Percentiles rank a stretch among this genome's conserved stretches.
phyloP scores from a whole-genome alignment of 2,113 vertebrate species.

The Phylloscopus trochiloides region DNA sequence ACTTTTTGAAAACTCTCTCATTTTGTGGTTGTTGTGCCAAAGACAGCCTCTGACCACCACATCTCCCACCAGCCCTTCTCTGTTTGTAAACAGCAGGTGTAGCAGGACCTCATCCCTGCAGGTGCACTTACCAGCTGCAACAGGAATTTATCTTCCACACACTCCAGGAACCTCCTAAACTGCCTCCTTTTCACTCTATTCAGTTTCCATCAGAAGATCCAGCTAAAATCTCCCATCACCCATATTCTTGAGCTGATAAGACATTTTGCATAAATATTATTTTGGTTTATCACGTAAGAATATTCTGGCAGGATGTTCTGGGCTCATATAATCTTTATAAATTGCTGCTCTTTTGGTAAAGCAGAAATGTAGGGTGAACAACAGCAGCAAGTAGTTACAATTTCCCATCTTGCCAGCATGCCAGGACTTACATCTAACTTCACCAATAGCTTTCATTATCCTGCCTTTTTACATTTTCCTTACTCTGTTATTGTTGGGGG shows the following conservation, averaged over 20 bases:
- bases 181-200: neutral
- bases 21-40: neutral
- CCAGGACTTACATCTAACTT: neutral
- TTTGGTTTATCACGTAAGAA: neutral
- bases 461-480: neutral
- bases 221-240: neutral
- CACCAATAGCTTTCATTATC: neutral
- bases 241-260: neutral
- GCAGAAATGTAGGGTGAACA: neutral
- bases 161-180: neutral
- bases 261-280: neutral
- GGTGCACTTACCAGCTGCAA: neutral
- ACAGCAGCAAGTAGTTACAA: neutral
- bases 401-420: neutral
- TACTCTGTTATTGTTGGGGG: neutral
- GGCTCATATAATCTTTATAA: neutral
- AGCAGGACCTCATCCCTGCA: neutral
- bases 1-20: neutral
- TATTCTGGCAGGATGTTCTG: neutral
- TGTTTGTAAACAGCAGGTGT: neutral
- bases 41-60: accelerated
- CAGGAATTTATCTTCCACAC: neutral
- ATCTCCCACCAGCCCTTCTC: neutral
- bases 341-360: neutral
- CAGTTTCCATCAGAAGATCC: neutral